Conservation (phyloP, 2,888 invertebrate genomes). For the Lapara coniferarum region DNA sequence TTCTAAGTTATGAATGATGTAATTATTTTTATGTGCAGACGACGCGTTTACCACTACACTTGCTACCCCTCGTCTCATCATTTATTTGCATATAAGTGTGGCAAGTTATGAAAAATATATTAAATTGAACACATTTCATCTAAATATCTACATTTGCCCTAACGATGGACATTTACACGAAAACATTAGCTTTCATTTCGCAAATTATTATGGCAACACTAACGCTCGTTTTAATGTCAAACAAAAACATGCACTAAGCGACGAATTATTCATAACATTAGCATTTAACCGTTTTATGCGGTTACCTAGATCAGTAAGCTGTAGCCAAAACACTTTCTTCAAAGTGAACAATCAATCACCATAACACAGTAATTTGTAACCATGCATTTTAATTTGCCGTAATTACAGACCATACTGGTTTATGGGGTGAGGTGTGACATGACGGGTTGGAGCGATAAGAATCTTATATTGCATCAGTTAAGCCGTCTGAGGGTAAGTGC, state of each 20-base stretch:
- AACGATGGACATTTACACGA: too few species aligned
- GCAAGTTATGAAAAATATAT: too few species aligned
- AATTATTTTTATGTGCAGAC: too few species aligned
- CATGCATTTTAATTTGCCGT: not conserved
- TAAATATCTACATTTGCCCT: too few species aligned
- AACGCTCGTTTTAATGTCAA: not conserved
- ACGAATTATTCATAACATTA: slow-evolving; percentile 2
- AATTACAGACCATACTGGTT: not conserved
- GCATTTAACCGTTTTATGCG: not conserved
- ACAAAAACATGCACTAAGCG: not conserved
- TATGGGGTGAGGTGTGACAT: not conserved
- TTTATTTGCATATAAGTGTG: too few species aligned
- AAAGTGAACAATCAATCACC: slow-evolving; percentile 17
- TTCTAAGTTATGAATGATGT: too few species aligned
- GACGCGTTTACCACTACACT: too few species aligned
- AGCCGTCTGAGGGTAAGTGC: not conserved
- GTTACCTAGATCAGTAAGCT: not conserved
- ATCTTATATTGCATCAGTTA: too few species aligned
- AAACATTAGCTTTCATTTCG: not conserved
- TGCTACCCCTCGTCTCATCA: too few species aligned
- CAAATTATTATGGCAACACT: not conserved
- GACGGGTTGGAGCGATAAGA: not conserved
- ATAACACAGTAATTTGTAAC: slow-evolving; percentile 4
- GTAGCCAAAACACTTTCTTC: not conserved
- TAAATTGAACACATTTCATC: too few species aligned